Evolutionary conservation across 53 echinoderm and acorn worm genomes (phyloP).

Genomic region (Holothuria leucospilota): DNA sequence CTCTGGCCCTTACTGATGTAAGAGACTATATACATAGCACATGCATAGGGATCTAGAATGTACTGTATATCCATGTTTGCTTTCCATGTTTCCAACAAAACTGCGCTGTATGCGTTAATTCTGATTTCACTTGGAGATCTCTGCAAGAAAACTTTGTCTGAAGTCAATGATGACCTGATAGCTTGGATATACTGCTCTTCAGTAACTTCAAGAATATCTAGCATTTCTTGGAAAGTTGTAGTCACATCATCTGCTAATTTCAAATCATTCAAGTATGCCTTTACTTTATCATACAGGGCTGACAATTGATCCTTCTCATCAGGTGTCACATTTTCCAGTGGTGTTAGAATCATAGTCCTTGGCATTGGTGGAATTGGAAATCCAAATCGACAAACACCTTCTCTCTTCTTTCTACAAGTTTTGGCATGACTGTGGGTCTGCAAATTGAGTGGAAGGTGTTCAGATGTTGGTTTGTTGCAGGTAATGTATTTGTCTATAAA

Average conservation of each 20-base stretch:
- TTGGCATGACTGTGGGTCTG: slow-evolving; percentile 42
- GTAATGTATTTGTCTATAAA: too few species aligned
- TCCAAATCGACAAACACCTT: slow-evolving; percentile 46
- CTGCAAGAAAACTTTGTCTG: slow-evolving; percentile 54
- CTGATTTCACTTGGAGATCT: slow-evolving; percentile 46
- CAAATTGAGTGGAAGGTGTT: slow-evolving; percentile 9
- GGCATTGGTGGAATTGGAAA: slow-evolving; percentile 32
- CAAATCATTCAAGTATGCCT: not conserved
- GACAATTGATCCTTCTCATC: not conserved
- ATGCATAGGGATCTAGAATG: slow-evolving; percentile 62
- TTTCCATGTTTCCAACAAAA: slow-evolving; percentile 57
- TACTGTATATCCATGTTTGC: slow-evolving; percentile 63
- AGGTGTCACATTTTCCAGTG: slow-evolving; percentile 9
- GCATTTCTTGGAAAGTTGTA: slow-evolving; percentile 25
- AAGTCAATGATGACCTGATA: slow-evolving; percentile 8
- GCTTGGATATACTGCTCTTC: slow-evolving; percentile 59
- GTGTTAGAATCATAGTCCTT: not conserved
- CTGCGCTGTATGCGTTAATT: slow-evolving; percentile 57
- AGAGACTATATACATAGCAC: slow-evolving; percentile 63
- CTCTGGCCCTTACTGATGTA: slow-evolving; percentile 67
- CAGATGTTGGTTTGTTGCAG: not conserved
- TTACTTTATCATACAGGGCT: not conserved
- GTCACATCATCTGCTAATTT: slow-evolving; percentile 28
- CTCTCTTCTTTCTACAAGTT: too few species aligned
- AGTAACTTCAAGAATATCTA: slow-evolving; percentile 35